phyloP scores from a whole-genome alignment of 2,888 invertebrate genomes.

The Aquatica leii region DNA sequence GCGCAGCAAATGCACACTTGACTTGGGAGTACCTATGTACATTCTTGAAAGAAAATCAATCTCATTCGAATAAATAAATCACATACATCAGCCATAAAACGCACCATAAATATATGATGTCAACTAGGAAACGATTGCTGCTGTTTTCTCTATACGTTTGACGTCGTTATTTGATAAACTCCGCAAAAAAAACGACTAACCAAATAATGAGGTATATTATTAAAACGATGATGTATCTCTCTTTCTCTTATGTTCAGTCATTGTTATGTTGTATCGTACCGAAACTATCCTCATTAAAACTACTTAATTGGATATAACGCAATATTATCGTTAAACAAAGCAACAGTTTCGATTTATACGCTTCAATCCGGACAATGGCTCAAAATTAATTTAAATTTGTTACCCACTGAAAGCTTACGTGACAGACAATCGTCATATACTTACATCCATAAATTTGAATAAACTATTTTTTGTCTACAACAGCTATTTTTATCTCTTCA shows the following conservation, averaged over 20 bases:
- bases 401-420: no score
- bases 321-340: not conserved
- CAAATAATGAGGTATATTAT: constrained; percentile 11
- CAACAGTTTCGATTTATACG: not conserved
- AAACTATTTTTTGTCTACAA: no score
- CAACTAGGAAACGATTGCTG: constrained; percentile 49
- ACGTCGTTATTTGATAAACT: constrained; percentile 1
- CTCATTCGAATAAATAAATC: constrained; percentile 49
- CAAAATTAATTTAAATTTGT: no score
- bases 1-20: constrained; percentile 38
- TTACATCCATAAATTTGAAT: no score
- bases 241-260: constrained; percentile 1
- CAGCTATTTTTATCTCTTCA: no score
- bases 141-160: constrained; percentile 5
- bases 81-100: constrained; percentile 48
- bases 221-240: constrained; percentile 5
- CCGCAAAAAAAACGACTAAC: not conserved
- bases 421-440: no score
- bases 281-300: constrained; percentile 13
- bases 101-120: constrained; percentile 50
- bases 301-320: constrained; percentile 11
- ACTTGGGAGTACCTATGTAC: constrained; percentile 25
- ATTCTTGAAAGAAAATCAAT: constrained; percentile 49
- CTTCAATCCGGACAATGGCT: no score
- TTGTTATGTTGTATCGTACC: not conserved